Evolutionary conservation across 2,113 vertebrate species (phyloP).

Genomic region (Entomyzon cyanotis): DNA sequence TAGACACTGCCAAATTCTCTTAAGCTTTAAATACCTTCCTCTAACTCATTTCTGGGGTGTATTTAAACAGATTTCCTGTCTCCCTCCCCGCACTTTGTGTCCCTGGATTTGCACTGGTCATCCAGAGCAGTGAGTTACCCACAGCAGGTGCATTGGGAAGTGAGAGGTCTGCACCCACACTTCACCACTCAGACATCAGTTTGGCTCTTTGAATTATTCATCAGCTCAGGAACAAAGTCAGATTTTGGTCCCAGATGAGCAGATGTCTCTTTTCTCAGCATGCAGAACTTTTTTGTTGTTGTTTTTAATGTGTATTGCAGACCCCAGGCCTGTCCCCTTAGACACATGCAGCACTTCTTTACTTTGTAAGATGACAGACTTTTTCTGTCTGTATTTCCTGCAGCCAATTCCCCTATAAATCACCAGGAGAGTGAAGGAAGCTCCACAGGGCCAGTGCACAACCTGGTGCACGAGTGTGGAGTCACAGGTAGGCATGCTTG

Average conservation of each 20-base stretch:
- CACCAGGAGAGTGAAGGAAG: not conserved
- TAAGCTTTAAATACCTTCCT: not conserved
- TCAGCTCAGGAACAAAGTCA: not conserved
- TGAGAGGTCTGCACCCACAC: not conserved
- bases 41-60: not conserved
- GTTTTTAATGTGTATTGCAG: not conserved
- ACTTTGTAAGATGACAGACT: not conserved
- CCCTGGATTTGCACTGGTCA: not conserved
- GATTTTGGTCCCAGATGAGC: not conserved
- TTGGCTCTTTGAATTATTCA: not conserved
- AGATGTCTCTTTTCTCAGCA: not conserved
- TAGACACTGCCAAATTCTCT: not conserved
- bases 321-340: not conserved
- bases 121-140: not conserved
- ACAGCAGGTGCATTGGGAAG: not conserved
- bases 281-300: not conserved
- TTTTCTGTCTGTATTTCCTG: not conserved
- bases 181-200: not conserved
- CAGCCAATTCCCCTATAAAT: not conserved
- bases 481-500: fast-evolving
- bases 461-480: not conserved
- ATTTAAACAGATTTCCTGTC: not conserved
- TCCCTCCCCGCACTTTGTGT: not conserved
- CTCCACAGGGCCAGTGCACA: not conserved
- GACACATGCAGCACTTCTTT: not conserved